Evolutionary conservation across 1,140 invertebrate species (phyloP).

Genomic region (Meloidogyne exigua): DNA sequence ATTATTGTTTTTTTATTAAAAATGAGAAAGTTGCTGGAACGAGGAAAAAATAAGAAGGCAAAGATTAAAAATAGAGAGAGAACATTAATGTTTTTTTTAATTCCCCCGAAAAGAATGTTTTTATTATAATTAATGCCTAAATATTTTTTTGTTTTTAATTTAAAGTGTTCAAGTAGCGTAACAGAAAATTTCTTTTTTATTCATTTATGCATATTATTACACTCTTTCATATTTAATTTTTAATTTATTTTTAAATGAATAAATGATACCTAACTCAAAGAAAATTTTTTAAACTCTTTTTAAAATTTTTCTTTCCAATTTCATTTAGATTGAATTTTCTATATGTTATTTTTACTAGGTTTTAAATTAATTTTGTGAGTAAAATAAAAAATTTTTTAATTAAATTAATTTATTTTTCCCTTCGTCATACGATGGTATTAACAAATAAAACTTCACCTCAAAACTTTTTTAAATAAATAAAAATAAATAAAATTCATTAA

Average conservation of each 20-base stretch:
- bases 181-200: background rate
- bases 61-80: background rate
- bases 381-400: no score
- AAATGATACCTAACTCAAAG: background rate
- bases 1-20: background rate
- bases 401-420: no score
- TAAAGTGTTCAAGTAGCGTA: background rate
- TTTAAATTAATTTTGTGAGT: no score
- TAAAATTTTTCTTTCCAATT: no score
- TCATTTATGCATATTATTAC: background rate
- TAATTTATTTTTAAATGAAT: background rate
- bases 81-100: background rate
- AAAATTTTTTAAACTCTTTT: no score
- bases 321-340: no score
- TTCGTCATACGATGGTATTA: no score
- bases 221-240: background rate
- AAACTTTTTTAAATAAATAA: no score
- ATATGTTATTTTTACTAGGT: no score
- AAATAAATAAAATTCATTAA: background rate
- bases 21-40: background rate
- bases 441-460: no score
- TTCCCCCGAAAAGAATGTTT: background rate
- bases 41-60: background rate
- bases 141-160: conserved; percentile 1
- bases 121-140: background rate